These are phyloP conservation scores for Brachyalestes nurse DNA, from an alignment of 2,797 vertebrate species.

Conservation along the genomic window DNA sequence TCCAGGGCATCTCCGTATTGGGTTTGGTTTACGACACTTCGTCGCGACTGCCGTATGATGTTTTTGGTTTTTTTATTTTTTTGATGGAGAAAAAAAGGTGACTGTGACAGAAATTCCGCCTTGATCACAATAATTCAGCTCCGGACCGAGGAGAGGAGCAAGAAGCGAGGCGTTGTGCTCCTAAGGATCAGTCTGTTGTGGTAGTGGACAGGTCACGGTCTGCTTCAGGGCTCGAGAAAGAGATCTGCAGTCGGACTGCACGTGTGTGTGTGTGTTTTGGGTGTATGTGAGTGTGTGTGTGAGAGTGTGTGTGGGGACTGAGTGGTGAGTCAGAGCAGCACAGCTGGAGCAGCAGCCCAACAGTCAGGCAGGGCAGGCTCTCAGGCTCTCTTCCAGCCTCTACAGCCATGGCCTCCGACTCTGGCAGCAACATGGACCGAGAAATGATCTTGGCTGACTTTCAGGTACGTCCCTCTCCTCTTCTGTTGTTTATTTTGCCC, in stretches of 20 bases:
- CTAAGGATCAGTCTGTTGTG: too few species aligned
- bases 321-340: slow-evolving; percentile 66
- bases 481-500: not conserved
- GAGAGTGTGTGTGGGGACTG: slow-evolving; percentile 61
- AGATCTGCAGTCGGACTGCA: slow-evolving; percentile 56
- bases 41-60: slow-evolving; percentile 75
- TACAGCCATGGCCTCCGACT: slow-evolving; percentile 95
- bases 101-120: slow-evolving; percentile 64
- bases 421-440: slow-evolving; percentile 92
- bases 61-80: slow-evolving; percentile 55
- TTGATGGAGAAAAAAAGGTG: slow-evolving; percentile 73
- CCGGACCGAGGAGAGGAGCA: slow-evolving; percentile 50
- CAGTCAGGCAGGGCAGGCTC: slow-evolving; percentile 57
- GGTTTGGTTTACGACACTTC: slow-evolving; percentile 61
- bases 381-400: slow-evolving; percentile 67
- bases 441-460: slow-evolving; percentile 99
- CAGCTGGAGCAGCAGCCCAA: slow-evolving; percentile 68
- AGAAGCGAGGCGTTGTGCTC: slow-evolving; percentile 49
- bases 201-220: slow-evolving; percentile 31
- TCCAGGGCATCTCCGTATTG: not conserved
- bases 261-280: slow-evolving; percentile 53
- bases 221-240: slow-evolving; percentile 52
- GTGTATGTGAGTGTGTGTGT: slow-evolving; percentile 35
- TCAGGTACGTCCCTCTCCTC: slow-evolving; percentile 82
- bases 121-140: slow-evolving; percentile 38